Conservation (phyloP, 2,888 invertebrate genomes). For the Hyposoter didymator region DNA sequence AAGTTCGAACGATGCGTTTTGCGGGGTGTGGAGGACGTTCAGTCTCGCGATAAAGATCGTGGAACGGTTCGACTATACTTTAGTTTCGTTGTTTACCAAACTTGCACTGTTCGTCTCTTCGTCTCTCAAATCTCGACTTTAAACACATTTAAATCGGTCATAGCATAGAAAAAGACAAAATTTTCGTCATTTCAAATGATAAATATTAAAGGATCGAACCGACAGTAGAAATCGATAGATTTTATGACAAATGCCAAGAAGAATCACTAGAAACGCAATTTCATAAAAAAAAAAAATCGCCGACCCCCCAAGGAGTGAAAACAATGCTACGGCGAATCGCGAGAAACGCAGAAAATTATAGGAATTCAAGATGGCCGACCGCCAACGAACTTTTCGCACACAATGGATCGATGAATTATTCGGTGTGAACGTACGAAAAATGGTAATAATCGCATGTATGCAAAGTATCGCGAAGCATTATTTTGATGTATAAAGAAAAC, state of each 20-base stretch:
- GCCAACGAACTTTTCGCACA: neutral
- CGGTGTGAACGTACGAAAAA: neutral
- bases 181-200: constrained; percentile 17
- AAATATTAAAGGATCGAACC: neutral
- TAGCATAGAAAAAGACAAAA: neutral
- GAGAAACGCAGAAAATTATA: too few species aligned
- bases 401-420: neutral
- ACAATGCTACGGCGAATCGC: too few species aligned
- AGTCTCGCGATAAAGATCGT: neutral
- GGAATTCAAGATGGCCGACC: neutral
- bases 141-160: neutral
- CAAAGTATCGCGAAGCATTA: neutral
- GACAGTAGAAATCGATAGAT: neutral
- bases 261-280: neutral
- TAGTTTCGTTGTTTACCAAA: neutral
- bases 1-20: constrained; percentile 37
- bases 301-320: neutral
- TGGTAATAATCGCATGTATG: neutral
- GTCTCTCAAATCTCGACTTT: neutral
- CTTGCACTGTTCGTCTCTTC: neutral
- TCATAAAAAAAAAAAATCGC: too few species aligned
- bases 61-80: neutral
- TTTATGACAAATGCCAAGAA: neutral
- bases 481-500: constrained; percentile 37
- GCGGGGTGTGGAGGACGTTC: constrained; percentile 75